These are phyloP conservation scores for Montipora sp. DNA, from an alignment of 64 coral and sea anemone species.

Conservation along the genomic window DNA sequence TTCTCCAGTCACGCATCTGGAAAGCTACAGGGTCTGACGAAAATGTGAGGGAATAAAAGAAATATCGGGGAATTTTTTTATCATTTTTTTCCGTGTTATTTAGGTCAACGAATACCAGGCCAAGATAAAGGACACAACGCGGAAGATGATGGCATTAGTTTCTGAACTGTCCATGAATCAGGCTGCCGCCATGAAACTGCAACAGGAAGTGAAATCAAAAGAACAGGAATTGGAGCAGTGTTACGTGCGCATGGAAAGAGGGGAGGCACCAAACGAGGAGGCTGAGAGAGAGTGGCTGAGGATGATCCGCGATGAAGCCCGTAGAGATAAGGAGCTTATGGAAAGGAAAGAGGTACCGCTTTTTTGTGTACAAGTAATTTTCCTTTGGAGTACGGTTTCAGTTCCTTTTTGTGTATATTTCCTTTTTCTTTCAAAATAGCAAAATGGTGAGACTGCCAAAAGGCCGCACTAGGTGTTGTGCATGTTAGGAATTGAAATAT, in stretches of 20 bases:
- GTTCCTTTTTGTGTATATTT: not conserved
- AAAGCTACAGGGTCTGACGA: no score
- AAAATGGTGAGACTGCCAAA: no score
- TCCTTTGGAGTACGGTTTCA: not conserved
- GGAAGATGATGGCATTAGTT: conserved; percentile 99
- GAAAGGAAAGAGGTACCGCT: conserved; percentile 68
- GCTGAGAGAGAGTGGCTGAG: conserved; percentile 93
- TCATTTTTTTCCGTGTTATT: not conserved
- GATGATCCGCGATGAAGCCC: conserved; percentile 86
- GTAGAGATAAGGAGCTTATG: conserved; percentile 64
- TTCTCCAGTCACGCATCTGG: no score
- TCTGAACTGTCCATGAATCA: conserved; percentile 99
- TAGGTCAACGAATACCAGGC: conserved; percentile 99
- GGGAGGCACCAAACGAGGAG: conserved; percentile 87
- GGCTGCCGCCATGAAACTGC: conserved; percentile 91
- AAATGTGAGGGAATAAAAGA: no score
- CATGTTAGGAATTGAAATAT: no score
- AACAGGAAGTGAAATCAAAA: conserved; percentile 88
- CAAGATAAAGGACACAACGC: conserved; percentile 97
- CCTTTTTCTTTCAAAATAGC: no score
- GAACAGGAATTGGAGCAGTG: conserved; percentile 91
- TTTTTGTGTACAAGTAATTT: not conserved
- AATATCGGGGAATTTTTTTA: no score
- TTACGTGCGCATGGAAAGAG: conserved; percentile 97
- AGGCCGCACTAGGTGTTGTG: no score